These are phyloP conservation scores for Platygyra sinensis DNA, from an alignment of 64 coral and sea anemone genomes.

Conservation along the genomic window DNA sequence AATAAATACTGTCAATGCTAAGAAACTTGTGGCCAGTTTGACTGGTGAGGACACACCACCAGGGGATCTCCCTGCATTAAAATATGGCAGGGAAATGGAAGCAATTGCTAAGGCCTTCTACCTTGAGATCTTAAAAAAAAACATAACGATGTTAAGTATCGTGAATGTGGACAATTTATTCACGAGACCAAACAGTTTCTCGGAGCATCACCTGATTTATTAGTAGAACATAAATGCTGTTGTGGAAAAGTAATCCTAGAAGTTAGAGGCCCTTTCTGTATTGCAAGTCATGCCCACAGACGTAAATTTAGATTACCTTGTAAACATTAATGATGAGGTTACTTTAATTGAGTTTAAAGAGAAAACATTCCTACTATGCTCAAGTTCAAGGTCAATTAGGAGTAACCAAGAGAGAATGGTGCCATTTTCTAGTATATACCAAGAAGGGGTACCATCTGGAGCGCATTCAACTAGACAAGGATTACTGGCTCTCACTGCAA, in stretches of 20 bases:
- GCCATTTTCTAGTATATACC: conserved; percentile 40
- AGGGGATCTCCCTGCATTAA: conserved; percentile 59
- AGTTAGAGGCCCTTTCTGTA: conserved; percentile 56
- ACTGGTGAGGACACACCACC: too few relatives aligned
- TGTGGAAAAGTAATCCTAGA: conserved; percentile 47
- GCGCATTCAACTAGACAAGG: conserved; percentile 38
- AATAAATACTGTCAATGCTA: too few relatives aligned
- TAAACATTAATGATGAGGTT: neutral
- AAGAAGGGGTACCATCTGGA: too few relatives aligned
- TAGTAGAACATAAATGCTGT: conserved; percentile 56
- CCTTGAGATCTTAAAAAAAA: conserved; percentile 34
- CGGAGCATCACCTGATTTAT: conserved; percentile 62
- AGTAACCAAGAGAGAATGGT: conserved; percentile 25
- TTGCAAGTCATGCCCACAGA: conserved; percentile 26
- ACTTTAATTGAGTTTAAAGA: conserved; percentile 28
- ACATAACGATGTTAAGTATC: conserved; percentile 26
- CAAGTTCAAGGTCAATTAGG: conserved; percentile 10
- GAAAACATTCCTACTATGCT: conserved; percentile 29
- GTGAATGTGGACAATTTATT: conserved; percentile 65
- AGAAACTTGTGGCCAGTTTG: too few relatives aligned
- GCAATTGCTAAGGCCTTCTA: conserved; percentile 27
- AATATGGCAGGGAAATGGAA: conserved; percentile 67
- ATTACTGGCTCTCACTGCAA: too few relatives aligned
- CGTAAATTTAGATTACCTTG: neutral
- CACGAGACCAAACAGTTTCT: conserved; percentile 27